Base-by-base conservation (phyloP, 1,140 invertebrate genomes). In the Zaprionus taronus region DNA sequence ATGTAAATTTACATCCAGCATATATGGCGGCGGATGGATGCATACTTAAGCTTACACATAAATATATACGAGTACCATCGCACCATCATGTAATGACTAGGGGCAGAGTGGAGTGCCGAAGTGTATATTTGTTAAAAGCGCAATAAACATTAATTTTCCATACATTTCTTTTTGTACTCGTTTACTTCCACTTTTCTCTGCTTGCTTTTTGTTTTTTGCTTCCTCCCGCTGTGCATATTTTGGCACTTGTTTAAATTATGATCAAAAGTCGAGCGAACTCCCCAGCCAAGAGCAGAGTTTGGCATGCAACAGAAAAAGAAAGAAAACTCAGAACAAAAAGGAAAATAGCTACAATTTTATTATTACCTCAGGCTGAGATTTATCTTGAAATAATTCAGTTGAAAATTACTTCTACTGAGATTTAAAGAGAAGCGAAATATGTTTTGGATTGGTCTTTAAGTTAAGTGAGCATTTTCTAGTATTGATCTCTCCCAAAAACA, bases 71-170 rank as follows among this genome's bases (percentile, higher is more conserved):
- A 58, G 41, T 73, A 69, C 26, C 24, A 5, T 22, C 26, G 20
- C 68, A 63, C 26, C 24, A 9, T 31, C 20, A 26, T 9, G 17
- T 72, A 51, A 51, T 51, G 17, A 15, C 44, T 61, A 49, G 34
- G 49, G 38, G 7, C 31, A 34, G 9, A 9, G 31, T 34, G 53
- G 60, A 60, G 60, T 51, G 75, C 56, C 75, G 75, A 90, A 77
- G 81, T 90, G 84, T 89, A 63, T 85, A 90, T 89, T 86, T 85
- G 85, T 81, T 90, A 90, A 90, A 80, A 85, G 85, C 79, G 82
- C 86, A 85, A 91, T 90, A 82, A 85, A 90, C 86, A 90, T 85
- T 90, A 90, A 90, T 90, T 90, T 90, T 81, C 60, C 70, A 69
- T 85, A 74, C 77, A 64, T 65, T 78, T 67, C 22, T 31, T 34